Conservation (phyloP, 2,888 invertebrate species). For the Orchesellides sinensis region DNA sequence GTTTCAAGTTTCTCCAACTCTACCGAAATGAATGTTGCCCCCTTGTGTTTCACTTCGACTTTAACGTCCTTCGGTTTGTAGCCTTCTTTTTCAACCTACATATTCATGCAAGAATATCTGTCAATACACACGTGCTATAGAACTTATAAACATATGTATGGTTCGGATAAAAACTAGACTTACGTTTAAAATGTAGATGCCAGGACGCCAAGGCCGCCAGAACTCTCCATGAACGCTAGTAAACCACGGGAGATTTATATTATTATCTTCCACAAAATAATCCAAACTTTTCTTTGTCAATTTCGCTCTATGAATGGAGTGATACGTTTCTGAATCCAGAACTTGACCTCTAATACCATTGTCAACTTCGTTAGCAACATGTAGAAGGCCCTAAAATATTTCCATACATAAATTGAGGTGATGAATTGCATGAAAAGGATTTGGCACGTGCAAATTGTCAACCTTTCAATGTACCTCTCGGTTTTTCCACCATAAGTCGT, state of each 20-base stretch:
- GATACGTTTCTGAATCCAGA: conserved; percentile 63
- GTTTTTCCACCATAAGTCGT: conserved; percentile 61
- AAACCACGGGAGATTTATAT: conserved; percentile 55
- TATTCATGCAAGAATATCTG: neutral
- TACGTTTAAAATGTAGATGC: conserved; percentile 77
- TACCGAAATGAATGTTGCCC: conserved; percentile 40
- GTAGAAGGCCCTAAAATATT: conserved; percentile 61
- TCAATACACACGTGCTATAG: neutral
- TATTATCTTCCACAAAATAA: conserved; percentile 76
- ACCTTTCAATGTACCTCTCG: conserved; percentile 50
- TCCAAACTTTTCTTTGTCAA: conserved; percentile 78
- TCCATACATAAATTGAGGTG: neutral
- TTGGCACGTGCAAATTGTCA: neutral
- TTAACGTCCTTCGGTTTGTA: conserved; percentile 14
- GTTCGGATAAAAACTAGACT: neutral
- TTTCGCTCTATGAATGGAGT: conserved; percentile 77
- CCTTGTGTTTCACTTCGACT: conserved; percentile 23
- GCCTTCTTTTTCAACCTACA: conserved; percentile 41
- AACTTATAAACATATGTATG: neutral
- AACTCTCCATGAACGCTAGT: conserved; percentile 79
- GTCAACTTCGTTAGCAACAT: conserved; percentile 64
- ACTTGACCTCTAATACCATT: conserved; percentile 71
- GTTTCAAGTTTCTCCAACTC: conserved; percentile 19
- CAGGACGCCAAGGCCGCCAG: conserved; percentile 80
- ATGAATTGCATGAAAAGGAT: neutral